Conservation (phyloP, 2,113 vertebrate genomes). For the Sinocyclocheilus anophthalmus region DNA sequence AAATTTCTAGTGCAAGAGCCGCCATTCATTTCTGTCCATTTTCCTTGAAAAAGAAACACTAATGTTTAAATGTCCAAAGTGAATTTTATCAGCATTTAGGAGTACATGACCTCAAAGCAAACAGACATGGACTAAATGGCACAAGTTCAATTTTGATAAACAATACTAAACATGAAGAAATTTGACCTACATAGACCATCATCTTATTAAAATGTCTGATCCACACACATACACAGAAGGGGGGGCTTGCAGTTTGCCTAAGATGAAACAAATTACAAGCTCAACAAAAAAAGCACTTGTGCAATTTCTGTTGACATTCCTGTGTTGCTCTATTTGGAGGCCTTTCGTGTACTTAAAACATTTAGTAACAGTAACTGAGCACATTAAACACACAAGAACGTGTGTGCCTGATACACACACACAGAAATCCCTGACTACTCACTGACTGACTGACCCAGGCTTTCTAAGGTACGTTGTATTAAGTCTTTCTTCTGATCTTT, state of each 20-base stretch:
- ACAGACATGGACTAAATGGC: background rate
- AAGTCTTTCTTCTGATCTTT: background rate
- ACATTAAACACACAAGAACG: constrained; percentile 49
- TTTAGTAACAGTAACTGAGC: constrained; percentile 31
- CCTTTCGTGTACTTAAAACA: constrained; percentile 53
- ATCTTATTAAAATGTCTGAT: background rate
- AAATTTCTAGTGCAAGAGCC: background rate
- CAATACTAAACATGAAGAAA: background rate
- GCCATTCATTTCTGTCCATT: background rate
- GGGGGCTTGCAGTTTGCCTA: too few relatives aligned
- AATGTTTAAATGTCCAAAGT: background rate
- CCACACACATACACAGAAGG: background rate
- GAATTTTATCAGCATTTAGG: background rate
- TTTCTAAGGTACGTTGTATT: background rate
- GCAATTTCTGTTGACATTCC: constrained; percentile 33
- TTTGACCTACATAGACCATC: background rate
- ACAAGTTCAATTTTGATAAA: background rate
- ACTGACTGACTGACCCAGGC: background rate
- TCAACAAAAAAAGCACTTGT: constrained; percentile 48
- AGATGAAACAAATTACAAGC: too few relatives aligned
- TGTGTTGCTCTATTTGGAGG: constrained; percentile 46
- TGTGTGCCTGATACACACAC: constrained; percentile 12
- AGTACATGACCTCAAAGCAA: background rate
- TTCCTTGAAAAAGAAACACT: background rate
- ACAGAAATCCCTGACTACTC: background rate